Percentiles rank a stretch among this genome's conserved stretches.
Conservation (phyloP, 2,797 vertebrate genomes). For the Tarsius wallacei region DNA sequence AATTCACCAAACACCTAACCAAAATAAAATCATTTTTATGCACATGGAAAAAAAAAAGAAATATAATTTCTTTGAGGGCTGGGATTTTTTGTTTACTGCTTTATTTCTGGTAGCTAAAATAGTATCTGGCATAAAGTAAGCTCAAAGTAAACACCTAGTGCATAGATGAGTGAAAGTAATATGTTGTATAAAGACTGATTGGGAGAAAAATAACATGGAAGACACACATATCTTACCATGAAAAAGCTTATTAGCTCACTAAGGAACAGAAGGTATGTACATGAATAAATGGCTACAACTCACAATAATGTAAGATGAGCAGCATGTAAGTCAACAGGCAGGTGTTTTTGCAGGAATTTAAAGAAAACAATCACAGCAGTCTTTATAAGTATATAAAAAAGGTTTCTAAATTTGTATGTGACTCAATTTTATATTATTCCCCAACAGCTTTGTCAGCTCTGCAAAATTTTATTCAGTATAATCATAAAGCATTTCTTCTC, state of each 20-base stretch:
- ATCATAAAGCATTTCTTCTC: background rate
- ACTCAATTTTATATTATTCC: background rate
- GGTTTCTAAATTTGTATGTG: background rate
- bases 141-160: background rate
- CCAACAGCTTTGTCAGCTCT: background rate
- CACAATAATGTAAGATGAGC: background rate
- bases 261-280: background rate
- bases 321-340: background rate
- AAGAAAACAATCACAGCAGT: background rate
- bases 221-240: background rate
- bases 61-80: background rate
- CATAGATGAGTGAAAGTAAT: background rate
- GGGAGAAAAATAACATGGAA: background rate
- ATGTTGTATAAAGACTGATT: background rate
- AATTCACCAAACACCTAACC: too few species aligned
- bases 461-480: background rate
- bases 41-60: too few species aligned
- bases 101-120: background rate
- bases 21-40: too few species aligned
- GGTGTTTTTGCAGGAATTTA: background rate
- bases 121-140: background rate
- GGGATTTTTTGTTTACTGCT: background rate
- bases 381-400: background rate
- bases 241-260: background rate
- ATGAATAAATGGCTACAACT: background rate